phyloP scores from a whole-genome alignment of 2,113 vertebrate genomes.

The Oostethus manadensis region DNA sequence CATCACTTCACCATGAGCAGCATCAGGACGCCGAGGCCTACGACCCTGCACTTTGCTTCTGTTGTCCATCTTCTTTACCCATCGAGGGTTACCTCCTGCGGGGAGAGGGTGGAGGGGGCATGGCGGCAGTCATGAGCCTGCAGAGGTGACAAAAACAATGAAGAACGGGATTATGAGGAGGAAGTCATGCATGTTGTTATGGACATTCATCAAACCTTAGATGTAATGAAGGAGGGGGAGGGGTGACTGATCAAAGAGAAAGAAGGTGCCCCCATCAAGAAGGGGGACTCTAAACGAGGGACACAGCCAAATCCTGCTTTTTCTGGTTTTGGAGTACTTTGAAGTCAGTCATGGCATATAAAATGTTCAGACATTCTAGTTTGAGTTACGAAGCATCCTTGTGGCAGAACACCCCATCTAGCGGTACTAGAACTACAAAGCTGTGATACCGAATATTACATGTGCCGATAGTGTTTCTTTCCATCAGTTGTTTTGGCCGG shows the following conservation, averaged over 20 bases:
- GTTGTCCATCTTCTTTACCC: constrained; percentile 39
- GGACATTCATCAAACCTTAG: constrained; percentile 36
- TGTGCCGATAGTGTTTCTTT: too few species aligned
- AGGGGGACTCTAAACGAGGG: constrained; percentile 20
- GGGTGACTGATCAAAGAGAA: constrained; percentile 51
- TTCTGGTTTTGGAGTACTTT: constrained; percentile 38
- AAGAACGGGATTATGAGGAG: constrained; percentile 50
- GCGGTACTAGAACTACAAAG: too few species aligned
- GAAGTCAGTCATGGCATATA: constrained; percentile 48
- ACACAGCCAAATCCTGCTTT: constrained; percentile 36
- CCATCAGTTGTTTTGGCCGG: too few species aligned
- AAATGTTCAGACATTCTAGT: constrained; percentile 32
- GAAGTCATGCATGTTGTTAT: constrained; percentile 41
- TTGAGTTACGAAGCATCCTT: not conserved
- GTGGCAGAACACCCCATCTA: too few species aligned
- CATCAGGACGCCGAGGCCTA: constrained; percentile 6
- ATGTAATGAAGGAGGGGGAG: constrained; percentile 49
- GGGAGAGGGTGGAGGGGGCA: constrained; percentile 21
- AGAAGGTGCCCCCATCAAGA: constrained; percentile 22
- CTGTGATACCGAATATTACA: too few species aligned
- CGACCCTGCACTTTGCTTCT: constrained; percentile 19
- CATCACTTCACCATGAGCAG: constrained; percentile 6
- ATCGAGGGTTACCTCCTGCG: constrained; percentile 36
- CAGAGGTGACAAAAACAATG: constrained; percentile 51
- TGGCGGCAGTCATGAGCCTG: constrained; percentile 45